Percentiles rank a stretch among this genome's conserved stretches.
Evolutionary conservation across 2,797 vertebrate species (phyloP).

Genomic region (Arnoldichthys spilopterus): DNA sequence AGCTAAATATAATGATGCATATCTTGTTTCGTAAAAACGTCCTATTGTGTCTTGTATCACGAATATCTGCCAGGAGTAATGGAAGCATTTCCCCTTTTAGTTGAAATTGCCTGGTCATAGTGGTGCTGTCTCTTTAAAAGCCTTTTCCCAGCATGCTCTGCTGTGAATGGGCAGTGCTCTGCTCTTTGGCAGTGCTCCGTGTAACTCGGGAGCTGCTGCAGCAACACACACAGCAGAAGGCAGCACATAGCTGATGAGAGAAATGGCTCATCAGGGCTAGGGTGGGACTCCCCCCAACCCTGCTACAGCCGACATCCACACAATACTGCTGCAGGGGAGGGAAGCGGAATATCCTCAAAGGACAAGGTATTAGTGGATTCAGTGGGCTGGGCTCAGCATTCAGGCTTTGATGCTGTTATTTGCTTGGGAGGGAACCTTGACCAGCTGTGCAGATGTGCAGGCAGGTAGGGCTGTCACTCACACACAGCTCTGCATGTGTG

Average conservation of each 20-base stretch:
- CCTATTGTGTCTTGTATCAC: too few relatives aligned
- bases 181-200: slow-evolving; percentile 46
- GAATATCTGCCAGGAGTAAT: too few relatives aligned
- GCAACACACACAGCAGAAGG: slow-evolving; percentile 59
- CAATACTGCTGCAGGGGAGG: slow-evolving; percentile 22
- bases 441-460: slow-evolving; percentile 70
- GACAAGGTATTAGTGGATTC: slow-evolving; percentile 16
- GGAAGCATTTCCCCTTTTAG: too few relatives aligned
- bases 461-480: slow-evolving; percentile 55
- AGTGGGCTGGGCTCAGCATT: slow-evolving; percentile 24
- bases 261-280: slow-evolving; percentile 55
- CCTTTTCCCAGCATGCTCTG: slow-evolving; percentile 71
- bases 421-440: slow-evolving; percentile 58
- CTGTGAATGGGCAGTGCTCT: slow-evolving; percentile 46
- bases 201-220: slow-evolving; percentile 64
- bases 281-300: slow-evolving; percentile 54
- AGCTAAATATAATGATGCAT: too few relatives aligned
- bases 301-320: slow-evolving; percentile 23
- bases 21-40: too few relatives aligned
- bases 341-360: neutral
- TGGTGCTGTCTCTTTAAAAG: slow-evolving; percentile 76
- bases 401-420: slow-evolving; percentile 54
- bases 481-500: slow-evolving; percentile 14
- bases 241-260: slow-evolving; percentile 50
- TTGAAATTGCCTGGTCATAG: neutral